Percentiles rank a stretch among this genome's conserved stretches.
Conservation (phyloP, 2,113 vertebrate genomes). For the Myotis davidii region DNA sequence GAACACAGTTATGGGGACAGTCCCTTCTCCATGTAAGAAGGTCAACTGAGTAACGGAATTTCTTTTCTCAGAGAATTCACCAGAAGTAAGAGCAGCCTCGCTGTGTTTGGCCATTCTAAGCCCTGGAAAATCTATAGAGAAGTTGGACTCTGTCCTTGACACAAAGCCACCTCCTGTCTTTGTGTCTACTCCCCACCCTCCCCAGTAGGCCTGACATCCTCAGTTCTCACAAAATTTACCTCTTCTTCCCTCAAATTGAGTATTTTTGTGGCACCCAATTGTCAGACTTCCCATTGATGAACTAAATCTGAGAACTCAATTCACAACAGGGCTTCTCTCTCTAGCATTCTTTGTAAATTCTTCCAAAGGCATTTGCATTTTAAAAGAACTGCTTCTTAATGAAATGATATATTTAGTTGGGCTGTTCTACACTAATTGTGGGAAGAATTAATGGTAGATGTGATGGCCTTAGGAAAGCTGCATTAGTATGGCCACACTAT, state of each 20-base stretch:
- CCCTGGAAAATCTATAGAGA: neutral
- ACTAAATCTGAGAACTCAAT: neutral
- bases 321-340: neutral
- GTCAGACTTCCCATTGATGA: neutral
- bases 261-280: neutral
- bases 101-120: neutral
- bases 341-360: neutral
- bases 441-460: neutral
- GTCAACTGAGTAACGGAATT: neutral
- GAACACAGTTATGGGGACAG: neutral
- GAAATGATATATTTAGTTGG: neutral
- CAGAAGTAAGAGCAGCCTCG: neutral
- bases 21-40: neutral
- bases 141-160: neutral
- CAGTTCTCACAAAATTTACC: neutral
- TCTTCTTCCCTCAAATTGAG: neutral
- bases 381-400: neutral
- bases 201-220: neutral
- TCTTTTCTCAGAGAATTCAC: neutral
- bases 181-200: neutral
- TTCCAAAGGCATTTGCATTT: neutral
- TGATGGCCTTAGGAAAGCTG: neutral
- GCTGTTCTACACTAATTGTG: neutral
- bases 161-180: neutral
- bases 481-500: neutral